Percentiles rank a stretch among this genome's conserved stretches.
Evolutionary conservation across 1,140 invertebrate genomes (phyloP).

Genomic region (Zeugodacus cucurbitae): DNA sequence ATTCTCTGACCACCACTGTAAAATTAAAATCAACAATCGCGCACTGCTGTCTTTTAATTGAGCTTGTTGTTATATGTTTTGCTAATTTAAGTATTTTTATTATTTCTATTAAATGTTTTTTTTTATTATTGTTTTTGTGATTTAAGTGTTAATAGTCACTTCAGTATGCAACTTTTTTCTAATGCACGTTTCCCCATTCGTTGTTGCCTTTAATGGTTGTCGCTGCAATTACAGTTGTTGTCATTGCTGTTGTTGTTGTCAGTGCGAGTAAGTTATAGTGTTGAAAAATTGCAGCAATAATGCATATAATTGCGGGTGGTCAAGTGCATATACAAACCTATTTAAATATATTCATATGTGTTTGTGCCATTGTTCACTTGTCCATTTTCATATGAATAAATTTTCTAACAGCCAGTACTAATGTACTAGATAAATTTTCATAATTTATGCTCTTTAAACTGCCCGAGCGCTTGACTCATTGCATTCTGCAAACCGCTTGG

Average conservation of each 20-base stretch:
- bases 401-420: neutral
- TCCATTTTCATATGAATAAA: neutral
- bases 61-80: neutral
- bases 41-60: neutral
- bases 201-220: neutral
- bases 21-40: neutral
- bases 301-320: conserved; percentile 15
- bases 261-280: neutral
- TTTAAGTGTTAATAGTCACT: neutral
- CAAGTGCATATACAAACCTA: neutral
- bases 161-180: neutral
- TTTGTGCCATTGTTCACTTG: neutral
- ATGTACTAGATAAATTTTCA: neutral
- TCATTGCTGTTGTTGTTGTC: neutral
- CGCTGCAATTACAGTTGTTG: neutral
- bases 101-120: neutral
- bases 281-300: conserved; percentile 12
- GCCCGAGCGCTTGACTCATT: neutral
- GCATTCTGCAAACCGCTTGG: neutral
- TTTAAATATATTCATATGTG: neutral
- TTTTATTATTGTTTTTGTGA: neutral
- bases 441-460: neutral
- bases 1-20: neutral
- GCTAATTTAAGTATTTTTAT: neutral
- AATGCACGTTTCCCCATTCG: neutral